A percentile compares a stretch with the other conserved stretches of the same genome.
phyloP scores from a whole-genome alignment of 2,113 vertebrate species.

The Alaudala cheleensis region DNA sequence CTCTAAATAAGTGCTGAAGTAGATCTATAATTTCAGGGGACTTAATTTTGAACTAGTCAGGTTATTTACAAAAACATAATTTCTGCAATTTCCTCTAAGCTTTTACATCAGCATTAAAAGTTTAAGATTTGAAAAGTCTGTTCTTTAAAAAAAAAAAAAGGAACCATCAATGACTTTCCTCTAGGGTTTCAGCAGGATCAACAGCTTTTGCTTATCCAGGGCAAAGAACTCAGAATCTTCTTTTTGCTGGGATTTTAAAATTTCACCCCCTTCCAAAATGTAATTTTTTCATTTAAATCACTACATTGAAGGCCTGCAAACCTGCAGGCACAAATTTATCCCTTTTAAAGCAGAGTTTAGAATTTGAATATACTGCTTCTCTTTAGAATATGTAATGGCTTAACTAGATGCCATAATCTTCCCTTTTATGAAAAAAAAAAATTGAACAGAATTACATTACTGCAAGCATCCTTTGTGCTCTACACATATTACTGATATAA shows the following conservation, averaged over 20 bases:
- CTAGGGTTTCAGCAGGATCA: fast-evolving
- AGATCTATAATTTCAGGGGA: neutral
- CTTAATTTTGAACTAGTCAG: neutral
- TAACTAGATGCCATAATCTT: slow-evolving; percentile 47
- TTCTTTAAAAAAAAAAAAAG: neutral
- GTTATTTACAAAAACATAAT: neutral
- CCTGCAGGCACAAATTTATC: neutral
- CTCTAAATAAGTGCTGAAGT: neutral
- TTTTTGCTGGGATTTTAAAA: neutral
- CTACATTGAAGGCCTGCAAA: neutral
- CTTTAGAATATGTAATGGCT: slow-evolving; percentile 17
- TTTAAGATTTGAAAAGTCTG: neutral
- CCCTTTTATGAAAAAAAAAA: neutral
- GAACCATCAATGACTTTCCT: neutral
- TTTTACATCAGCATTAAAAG: neutral
- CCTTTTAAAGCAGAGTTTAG: neutral
- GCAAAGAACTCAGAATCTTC: neutral
- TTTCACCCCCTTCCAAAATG: neutral
- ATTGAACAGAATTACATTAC: slow-evolving; percentile 11
- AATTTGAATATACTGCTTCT: slow-evolving; percentile 43
- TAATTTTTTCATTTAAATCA: neutral
- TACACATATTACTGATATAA: neutral
- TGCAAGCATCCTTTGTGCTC: slow-evolving; percentile 1
- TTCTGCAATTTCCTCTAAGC: neutral
- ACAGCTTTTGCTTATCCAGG: neutral